These are phyloP conservation scores for Romanogobio albipinnatus DNA, from an alignment of 2,113 vertebrate genomes.

Conservation along the genomic window DNA sequence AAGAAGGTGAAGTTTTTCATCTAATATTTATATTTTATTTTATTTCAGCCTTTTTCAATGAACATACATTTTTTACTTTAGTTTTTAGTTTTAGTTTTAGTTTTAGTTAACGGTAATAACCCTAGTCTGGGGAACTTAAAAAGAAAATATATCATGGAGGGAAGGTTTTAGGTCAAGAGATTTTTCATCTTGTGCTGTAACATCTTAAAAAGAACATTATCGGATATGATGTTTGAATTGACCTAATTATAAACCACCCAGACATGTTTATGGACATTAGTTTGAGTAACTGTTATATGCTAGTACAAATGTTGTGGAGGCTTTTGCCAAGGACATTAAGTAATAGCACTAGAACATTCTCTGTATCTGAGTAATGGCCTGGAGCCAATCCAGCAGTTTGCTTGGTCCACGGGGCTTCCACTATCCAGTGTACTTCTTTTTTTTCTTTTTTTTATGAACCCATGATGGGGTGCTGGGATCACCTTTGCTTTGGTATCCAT, in stretches of 20 bases:
- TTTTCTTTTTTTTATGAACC: constrained; percentile 7
- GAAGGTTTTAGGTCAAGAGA: not conserved
- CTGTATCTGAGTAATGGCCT: constrained; percentile 28
- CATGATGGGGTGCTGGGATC: constrained; percentile 32
- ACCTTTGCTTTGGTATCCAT: constrained; percentile 19
- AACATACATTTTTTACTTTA: not conserved
- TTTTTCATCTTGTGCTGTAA: not conserved
- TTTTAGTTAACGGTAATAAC: too few species aligned
- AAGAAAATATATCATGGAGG: not conserved
- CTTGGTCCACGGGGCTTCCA: not conserved
- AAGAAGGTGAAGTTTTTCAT: not conserved
- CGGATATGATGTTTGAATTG: not conserved
- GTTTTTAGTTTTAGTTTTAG: not conserved
- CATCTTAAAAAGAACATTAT: not conserved
- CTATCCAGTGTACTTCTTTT: constrained; percentile 21
- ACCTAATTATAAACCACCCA: constrained; percentile 23
- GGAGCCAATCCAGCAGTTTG: constrained; percentile 37
- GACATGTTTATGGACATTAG: constrained; percentile 15
- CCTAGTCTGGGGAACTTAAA: not conserved
- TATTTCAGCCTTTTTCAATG: not conserved
- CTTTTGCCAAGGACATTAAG: constrained; percentile 39
- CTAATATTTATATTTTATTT: not conserved
- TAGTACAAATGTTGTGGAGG: constrained; percentile 30
- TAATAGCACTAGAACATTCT: constrained; percentile 1
- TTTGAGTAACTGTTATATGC: not conserved